Base-by-base conservation (phyloP, 2,888 invertebrate genomes). In the Euclidia mi region DNA sequence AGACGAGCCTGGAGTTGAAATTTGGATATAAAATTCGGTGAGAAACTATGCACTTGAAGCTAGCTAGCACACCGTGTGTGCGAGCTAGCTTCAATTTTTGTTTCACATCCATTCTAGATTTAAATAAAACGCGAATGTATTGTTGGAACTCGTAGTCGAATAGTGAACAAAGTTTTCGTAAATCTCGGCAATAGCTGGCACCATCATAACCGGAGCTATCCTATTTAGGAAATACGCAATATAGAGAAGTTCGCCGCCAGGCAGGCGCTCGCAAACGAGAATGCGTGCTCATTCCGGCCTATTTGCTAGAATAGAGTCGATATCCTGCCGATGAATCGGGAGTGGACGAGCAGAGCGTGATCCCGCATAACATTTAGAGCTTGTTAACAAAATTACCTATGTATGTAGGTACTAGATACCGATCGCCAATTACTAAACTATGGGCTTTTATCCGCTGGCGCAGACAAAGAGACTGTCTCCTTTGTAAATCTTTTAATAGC, bases 191-290 rank as follows among this genome's bases (percentile, higher is more conserved):
- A 80, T 78, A 78, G 77, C 70, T 69, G 64, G 75, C 71, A 76
- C 79, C 75, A 82, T 89, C 82, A 88, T 89, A 89, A 84, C 84
- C 71, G 74, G 79, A 79, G 80, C 81, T 78, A 85, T 86, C 79
- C 84, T 86, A 89, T 88, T 90, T 86, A 79, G 81, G 82, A 82
- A 83, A 85, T 87, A 83, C 77, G 84, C 83, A 83, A 85, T 87
- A 82, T 81, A 82, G 80, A 75, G 79, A 87, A 87, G 85, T 89
- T 88, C 70, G 82, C 88, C 89, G 90, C 87, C 90, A 86, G 80
- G 76, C 84, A 79, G 89, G 85, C 90, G 89, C 87, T 83, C 73
- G 62, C 63, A 72, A 81, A 82, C 79, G 80, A 74, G 78, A 78
- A 82, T 81, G 84, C 79, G 82, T 79, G 78, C 80, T 79, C 84